Conservation (phyloP, 2,888 invertebrate genomes). For the Myopa testacea region DNA sequence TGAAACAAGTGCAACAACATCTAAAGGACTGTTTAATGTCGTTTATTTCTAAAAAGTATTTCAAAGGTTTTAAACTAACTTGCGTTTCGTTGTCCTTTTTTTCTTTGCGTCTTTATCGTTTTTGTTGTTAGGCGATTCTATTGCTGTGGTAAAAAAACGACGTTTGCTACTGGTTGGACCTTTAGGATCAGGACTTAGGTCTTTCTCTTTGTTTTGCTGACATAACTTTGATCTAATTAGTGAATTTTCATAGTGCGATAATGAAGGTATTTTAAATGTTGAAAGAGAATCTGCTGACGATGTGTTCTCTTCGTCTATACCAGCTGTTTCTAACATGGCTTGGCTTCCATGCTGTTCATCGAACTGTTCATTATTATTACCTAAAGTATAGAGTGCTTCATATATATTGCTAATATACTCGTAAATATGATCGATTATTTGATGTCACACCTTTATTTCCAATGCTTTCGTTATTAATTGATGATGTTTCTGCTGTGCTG, state of each 20-base stretch:
- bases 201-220: background rate
- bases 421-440: background rate
- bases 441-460: background rate
- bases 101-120: background rate
- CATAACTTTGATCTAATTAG: background rate
- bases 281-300: background rate
- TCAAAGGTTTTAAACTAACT: background rate
- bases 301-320: background rate
- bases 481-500: background rate
- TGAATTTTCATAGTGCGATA: slow-evolving; percentile 1
- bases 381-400: too few relatives aligned
- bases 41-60: too few relatives aligned
- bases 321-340: background rate
- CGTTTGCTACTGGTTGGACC: background rate
- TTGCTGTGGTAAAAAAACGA: slow-evolving; percentile 5
- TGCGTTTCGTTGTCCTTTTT: slow-evolving; percentile 3
- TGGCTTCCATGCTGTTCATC: background rate
- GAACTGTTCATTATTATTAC: background rate
- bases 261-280: slow-evolving; percentile 14
- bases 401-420: too few relatives aligned
- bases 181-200: too few relatives aligned
- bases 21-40: too few relatives aligned
- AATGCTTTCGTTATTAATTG: background rate
- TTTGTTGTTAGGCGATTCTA: background rate
- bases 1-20: too few relatives aligned